Percentiles rank a stretch among this genome's conserved stretches.
Conservation (phyloP, 2,797 vertebrate species). For the Halcyon chelicuti region DNA sequence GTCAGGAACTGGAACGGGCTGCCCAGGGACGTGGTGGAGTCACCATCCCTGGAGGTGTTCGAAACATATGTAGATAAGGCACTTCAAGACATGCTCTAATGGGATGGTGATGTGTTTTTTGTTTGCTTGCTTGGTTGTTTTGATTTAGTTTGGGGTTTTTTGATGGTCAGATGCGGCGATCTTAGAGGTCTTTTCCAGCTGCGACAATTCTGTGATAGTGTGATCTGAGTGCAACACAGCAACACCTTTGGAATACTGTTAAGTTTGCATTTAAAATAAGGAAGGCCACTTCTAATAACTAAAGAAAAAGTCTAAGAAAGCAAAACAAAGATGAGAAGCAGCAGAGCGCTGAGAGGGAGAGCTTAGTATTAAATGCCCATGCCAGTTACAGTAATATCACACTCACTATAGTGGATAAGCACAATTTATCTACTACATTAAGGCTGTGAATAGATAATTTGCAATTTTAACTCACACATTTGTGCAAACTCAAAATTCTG, state of each 20-base stretch:
- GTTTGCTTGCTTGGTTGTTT: no score
- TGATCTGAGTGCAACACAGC: not conserved
- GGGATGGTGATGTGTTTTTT: no score
- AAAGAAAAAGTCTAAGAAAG: not conserved
- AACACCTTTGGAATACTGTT: not conserved
- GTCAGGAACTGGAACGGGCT: no score
- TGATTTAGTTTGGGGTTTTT: no score
- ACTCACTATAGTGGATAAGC: not conserved
- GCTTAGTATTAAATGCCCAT: not conserved
- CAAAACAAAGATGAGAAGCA: not conserved
- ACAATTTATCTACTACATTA: not conserved
- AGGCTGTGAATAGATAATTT: not conserved
- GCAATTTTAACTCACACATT: not conserved
- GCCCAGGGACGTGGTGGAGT: no score
- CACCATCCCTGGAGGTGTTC: no score
- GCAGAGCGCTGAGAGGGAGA: not conserved
- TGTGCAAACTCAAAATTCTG: not conserved
- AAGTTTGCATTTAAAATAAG: not conserved
- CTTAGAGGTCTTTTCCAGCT: no score
- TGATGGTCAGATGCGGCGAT: no score
- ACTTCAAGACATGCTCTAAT: no score
- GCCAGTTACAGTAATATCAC: not conserved
- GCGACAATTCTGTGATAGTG: no score
- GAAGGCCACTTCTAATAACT: not conserved
- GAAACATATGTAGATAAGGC: no score